These are phyloP conservation scores for Xiphorhynchus erythropygius DNA, from an alignment of 2,797 vertebrate species.

Conservation along the genomic window DNA sequence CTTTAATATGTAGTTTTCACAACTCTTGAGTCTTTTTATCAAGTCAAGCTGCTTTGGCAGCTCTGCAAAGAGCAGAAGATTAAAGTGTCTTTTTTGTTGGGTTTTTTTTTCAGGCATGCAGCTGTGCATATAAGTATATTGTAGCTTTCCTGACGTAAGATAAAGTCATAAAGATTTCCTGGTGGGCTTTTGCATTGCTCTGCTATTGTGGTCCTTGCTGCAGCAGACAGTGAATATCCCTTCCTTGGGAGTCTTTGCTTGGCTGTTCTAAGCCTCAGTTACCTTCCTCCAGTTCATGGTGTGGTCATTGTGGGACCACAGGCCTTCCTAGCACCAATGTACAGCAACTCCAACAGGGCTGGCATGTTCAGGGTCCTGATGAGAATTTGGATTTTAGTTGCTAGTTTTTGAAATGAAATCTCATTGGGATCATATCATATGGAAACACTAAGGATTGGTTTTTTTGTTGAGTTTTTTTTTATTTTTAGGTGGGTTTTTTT, in stretches of 20 bases:
- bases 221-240: not conserved
- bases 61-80: constrained; percentile 26
- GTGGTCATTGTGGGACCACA: rapidly evolving
- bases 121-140: not conserved
- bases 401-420: not conserved
- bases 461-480: not conserved
- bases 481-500: not conserved
- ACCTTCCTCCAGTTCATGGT: not conserved
- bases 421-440: not conserved
- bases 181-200: not conserved
- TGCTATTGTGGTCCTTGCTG: not conserved
- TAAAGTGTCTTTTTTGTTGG: not conserved
- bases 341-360: not conserved
- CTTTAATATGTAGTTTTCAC: constrained; percentile 47
- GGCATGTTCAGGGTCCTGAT: not conserved
- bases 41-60: constrained; percentile 49
- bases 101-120: not conserved
- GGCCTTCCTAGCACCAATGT: not conserved
- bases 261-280: not conserved
- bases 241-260: not conserved
- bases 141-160: not conserved
- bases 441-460: not conserved
- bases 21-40: constrained; percentile 40
- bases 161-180: constrained; percentile 8
- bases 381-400: not conserved